Conservation (phyloP, 1,140 invertebrate species). For the Drosophila lini region DNA sequence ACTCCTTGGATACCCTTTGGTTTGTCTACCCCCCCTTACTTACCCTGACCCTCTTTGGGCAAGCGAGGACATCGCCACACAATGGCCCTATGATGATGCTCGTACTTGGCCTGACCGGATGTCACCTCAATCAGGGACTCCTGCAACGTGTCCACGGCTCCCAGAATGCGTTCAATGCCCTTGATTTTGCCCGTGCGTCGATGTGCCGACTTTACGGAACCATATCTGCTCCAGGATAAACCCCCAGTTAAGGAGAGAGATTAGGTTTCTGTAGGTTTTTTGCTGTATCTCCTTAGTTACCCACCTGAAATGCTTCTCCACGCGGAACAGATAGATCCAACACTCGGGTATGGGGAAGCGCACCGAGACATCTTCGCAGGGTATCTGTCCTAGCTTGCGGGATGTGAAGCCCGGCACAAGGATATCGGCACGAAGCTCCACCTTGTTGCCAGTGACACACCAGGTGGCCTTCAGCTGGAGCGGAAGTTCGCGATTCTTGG, state of each 20-base stretch:
- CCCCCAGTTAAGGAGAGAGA: background rate
- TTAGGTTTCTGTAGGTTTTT: background rate
- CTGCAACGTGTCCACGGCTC: slow-evolving; percentile 95
- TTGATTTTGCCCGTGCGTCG: slow-evolving; percentile 95
- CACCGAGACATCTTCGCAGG: slow-evolving; percentile 98
- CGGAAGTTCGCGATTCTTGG: slow-evolving; percentile 98
- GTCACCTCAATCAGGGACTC: slow-evolving; percentile 98
- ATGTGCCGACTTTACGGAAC: slow-evolving; percentile 98
- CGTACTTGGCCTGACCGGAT: slow-evolving; percentile 99
- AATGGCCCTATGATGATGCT: slow-evolving; percentile 98
- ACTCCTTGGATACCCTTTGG: no score
- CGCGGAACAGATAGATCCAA: slow-evolving; percentile 99
- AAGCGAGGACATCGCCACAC: slow-evolving; percentile 98
- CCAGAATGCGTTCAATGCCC: slow-evolving; percentile 96
- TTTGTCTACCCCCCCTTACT: slow-evolving; percentile 14
- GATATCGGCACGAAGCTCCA: slow-evolving; percentile 97
- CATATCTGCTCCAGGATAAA: slow-evolving; percentile 86
- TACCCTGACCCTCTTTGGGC: slow-evolving; percentile 98
- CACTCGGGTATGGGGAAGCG: slow-evolving; percentile 99
- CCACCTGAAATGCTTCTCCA: slow-evolving; percentile 98
- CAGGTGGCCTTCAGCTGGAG: slow-evolving; percentile 96
- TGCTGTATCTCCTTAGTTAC: background rate
- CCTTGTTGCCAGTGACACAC: slow-evolving; percentile 93
- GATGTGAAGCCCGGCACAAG: slow-evolving; percentile 98
- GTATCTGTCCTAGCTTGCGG: slow-evolving; percentile 96